Percentiles rank a stretch among this genome's conserved stretches.
phyloP scores from a whole-genome alignment of 2,888 invertebrate species.

The Apamea crenata region DNA sequence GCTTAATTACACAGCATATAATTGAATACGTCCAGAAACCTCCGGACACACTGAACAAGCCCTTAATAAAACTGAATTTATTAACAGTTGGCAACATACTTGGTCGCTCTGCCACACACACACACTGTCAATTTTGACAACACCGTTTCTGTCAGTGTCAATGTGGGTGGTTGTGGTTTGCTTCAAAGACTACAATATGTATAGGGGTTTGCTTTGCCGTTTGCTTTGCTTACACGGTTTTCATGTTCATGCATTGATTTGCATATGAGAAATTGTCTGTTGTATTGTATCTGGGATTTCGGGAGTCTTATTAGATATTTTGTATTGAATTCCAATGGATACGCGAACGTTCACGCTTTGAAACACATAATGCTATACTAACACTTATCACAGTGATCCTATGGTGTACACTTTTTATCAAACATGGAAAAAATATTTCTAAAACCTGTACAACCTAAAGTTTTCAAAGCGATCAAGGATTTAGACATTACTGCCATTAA shows the following conservation, averaged over 20 bases:
- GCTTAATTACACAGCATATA: neutral
- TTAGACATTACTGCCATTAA: slow-evolving; percentile 94
- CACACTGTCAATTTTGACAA: neutral
- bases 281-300: neutral
- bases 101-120: neutral
- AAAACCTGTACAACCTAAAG: slow-evolving; percentile 92
- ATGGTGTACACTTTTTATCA: neutral
- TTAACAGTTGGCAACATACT: neutral
- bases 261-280: neutral
- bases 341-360: neutral
- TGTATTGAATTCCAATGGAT: neutral
- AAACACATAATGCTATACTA: neutral
- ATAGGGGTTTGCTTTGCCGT: neutral
- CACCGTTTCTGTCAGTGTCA: neutral
- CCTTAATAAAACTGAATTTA: neutral
- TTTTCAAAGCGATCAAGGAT: slow-evolving; percentile 95
- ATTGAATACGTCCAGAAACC: neutral
- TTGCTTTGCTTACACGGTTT: neutral
- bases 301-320: neutral
- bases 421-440: slow-evolving; percentile 83
- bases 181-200: too few relatives aligned
- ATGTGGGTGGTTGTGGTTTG: neutral
- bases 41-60: neutral
- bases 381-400: neutral
- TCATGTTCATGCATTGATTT: neutral